Evolutionary conservation across 2,888 invertebrate genomes (phyloP).

Genomic region (Ophion ventricosus): DNA sequence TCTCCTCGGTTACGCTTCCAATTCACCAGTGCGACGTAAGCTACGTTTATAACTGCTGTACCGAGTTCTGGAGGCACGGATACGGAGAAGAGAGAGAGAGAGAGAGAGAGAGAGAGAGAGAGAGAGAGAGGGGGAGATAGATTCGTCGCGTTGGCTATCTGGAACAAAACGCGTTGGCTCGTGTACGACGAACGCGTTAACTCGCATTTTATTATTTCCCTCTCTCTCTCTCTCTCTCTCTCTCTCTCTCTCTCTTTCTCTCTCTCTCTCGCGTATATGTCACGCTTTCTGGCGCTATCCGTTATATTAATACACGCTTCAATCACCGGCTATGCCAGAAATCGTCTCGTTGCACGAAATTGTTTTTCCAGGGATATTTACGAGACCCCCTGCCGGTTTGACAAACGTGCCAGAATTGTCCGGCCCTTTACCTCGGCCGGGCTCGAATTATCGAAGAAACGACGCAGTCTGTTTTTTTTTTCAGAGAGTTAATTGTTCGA

Average conservation of each 20-base stretch:
- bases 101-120: not conserved
- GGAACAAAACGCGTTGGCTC: conserved; percentile 9
- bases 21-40: conserved; percentile 33
- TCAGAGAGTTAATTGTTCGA: not conserved
- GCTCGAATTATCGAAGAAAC: no score
- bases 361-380: conserved; percentile 32
- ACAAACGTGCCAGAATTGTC: conserved; percentile 30
- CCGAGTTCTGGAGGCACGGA: conserved; percentile 2
- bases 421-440: not conserved
- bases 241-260: not conserved
- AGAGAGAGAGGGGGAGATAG: no score
- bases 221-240: conserved; percentile 4
- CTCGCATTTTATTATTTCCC: not conserved
- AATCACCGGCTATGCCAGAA: conserved; percentile 51
- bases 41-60: conserved; percentile 36
- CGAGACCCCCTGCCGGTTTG: not conserved
- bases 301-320: conserved; percentile 40
- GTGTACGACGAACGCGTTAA: conserved; percentile 1
- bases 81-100: not conserved
- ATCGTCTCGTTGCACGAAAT: conserved; percentile 19
- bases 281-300: no score
- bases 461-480: no score
- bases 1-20: conserved; percentile 38
- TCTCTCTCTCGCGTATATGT: conserved; percentile 11
- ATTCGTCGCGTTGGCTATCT: conserved; percentile 5